These are phyloP conservation scores for Acanthopagrus latus DNA, from an alignment of 2,797 vertebrate species.

Conservation along the genomic window DNA sequence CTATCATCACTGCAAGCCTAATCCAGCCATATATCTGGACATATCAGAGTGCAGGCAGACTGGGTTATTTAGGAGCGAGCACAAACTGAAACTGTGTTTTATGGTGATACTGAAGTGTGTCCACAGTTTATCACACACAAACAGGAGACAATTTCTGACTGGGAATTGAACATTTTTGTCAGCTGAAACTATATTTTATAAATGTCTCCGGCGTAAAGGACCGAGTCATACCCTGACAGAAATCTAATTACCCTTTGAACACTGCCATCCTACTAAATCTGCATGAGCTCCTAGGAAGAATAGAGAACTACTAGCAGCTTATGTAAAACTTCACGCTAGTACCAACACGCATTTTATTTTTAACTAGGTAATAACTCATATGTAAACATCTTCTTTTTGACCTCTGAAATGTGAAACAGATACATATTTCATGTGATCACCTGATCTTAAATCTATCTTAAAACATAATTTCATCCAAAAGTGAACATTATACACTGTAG, in stretches of 20 bases:
- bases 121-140: conserved; percentile 26
- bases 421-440: too few relatives aligned
- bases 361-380: conserved; percentile 2
- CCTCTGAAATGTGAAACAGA: conserved; percentile 12
- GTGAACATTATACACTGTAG: too few relatives aligned
- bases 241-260: neutral
- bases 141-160: conserved; percentile 9
- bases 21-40: conserved; percentile 38
- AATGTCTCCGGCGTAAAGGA: neutral
- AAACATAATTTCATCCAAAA: too few relatives aligned
- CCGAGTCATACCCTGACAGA: neutral
- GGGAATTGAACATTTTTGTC: conserved; percentile 20
- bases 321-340: neutral
- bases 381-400: conserved; percentile 15
- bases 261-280: neutral
- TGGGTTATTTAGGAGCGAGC: conserved; percentile 42
- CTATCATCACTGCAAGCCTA: conserved; percentile 19
- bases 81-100: conserved; percentile 28
- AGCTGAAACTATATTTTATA: neutral
- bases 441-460: too few relatives aligned
- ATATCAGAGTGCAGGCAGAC: conserved; percentile 33
- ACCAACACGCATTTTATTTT: conserved; percentile 17
- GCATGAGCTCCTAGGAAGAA: neutral
- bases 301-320: neutral
- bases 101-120: conserved; percentile 22